phyloP scores from a whole-genome alignment of 1,140 invertebrate species.

The Lamellibrachia luymesi region DNA sequence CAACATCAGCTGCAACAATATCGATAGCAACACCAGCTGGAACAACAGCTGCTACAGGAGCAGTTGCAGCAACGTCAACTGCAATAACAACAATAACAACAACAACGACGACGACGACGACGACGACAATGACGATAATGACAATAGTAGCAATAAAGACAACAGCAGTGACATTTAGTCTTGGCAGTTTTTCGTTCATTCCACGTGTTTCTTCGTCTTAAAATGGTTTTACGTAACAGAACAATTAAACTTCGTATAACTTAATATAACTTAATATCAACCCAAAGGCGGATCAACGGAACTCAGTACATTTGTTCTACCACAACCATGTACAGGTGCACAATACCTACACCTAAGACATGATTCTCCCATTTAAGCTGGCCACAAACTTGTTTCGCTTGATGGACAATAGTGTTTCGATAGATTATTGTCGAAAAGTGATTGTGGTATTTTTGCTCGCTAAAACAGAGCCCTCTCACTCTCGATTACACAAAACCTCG shows the following conservation, averaged over 20 bases:
- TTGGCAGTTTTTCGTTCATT: background rate
- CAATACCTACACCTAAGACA: background rate
- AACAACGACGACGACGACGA: too few relatives aligned
- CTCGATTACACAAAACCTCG: background rate
- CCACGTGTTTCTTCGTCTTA: too few relatives aligned
- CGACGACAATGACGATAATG: background rate
- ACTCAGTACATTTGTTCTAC: background rate
- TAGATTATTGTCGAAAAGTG: background rate
- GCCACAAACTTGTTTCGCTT: background rate
- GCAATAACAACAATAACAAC: background rate
- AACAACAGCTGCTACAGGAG: background rate
- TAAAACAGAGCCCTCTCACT: background rate
- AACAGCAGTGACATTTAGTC: background rate
- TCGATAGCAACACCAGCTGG: too few relatives aligned
- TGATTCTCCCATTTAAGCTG: background rate
- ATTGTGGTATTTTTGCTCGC: background rate
- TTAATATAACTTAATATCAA: background rate
- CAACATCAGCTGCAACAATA: too few relatives aligned
- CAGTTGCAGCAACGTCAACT: too few relatives aligned
- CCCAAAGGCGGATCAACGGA: background rate
- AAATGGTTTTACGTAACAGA: too few relatives aligned
- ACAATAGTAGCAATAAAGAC: too few relatives aligned
- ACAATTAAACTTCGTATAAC: background rate
- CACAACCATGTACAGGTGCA: background rate
- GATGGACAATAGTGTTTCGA: background rate